Evolutionary conservation across 2,113 vertebrate species (phyloP).

Genomic region (Melanocharis versteri): DNA sequence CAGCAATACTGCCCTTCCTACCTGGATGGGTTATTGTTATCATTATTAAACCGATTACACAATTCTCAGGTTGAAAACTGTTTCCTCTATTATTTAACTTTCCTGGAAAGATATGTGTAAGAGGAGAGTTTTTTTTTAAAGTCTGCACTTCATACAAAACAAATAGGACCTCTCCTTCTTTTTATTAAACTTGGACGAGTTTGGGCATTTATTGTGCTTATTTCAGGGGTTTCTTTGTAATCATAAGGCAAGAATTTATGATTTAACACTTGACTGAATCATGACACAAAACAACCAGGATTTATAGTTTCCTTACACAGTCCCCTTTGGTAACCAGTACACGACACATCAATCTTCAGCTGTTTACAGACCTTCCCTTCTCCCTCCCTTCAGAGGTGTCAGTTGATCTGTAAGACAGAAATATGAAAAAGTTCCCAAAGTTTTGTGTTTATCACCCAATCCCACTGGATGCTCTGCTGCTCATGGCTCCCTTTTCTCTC

Average conservation of each 20-base stretch:
- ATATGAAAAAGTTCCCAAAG: rapidly evolving
- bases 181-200: not conserved
- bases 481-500: not conserved
- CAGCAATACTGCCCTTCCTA: not conserved
- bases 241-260: not conserved
- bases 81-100: not conserved
- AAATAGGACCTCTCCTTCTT: not conserved
- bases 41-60: not conserved
- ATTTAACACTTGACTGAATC: not conserved
- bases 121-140: not conserved
- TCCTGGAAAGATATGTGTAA: not conserved
- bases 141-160: not conserved
- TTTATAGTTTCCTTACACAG: not conserved
- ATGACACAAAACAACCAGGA: not conserved
- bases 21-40: not conserved
- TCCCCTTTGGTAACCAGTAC: not conserved
- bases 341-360: not conserved
- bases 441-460: not conserved
- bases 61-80: not conserved
- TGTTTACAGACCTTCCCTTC: not conserved
- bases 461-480: no score
- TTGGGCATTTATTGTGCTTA: not conserved
- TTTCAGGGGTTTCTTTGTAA: not conserved
- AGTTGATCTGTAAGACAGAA: not conserved
- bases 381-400: not conserved